Conservation (phyloP, 2,888 invertebrate genomes). For the Panorpa germanica region DNA sequence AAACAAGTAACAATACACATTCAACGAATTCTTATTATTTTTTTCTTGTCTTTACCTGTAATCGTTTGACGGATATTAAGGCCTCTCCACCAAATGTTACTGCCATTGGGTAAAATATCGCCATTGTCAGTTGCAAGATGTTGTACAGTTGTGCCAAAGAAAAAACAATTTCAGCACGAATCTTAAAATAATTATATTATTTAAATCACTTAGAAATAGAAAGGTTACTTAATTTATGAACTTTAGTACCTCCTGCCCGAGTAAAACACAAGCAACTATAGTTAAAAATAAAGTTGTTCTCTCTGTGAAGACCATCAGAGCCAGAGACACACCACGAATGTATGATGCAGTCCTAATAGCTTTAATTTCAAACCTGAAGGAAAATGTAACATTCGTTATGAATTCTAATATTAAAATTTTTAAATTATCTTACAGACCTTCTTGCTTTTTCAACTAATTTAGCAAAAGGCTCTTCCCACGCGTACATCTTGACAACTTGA, state of each 20-base stretch:
- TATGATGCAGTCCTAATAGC: slow-evolving; percentile 16
- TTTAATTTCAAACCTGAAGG: slow-evolving; percentile 17
- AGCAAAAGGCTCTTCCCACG: slow-evolving; percentile 68
- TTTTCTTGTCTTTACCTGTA: slow-evolving; percentile 42
- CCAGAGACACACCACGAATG: slow-evolving; percentile 15
- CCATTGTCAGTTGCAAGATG: slow-evolving; percentile 41
- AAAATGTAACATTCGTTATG: too few species aligned
- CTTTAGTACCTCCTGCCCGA: slow-evolving; percentile 40
- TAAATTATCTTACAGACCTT: too few species aligned
- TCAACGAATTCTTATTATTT: too few species aligned
- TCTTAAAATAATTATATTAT: too few species aligned
- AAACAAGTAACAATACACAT: too few species aligned
- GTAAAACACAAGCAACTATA: slow-evolving; percentile 53
- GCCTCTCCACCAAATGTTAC: slow-evolving; percentile 37
- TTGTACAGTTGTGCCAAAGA: slow-evolving; percentile 63
- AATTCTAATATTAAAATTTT: too few species aligned
- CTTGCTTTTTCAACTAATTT: slow-evolving; percentile 52
- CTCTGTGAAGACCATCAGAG: slow-evolving; percentile 72
- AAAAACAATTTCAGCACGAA: slow-evolving; percentile 49
- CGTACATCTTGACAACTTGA: slow-evolving; percentile 77
- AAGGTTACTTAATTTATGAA: too few species aligned
- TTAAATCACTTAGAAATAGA: too few species aligned
- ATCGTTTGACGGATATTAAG: slow-evolving; percentile 30
- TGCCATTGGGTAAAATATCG: slow-evolving; percentile 36
- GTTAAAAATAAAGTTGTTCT: slow-evolving; percentile 69